phyloP scores from a whole-genome alignment of 2,113 vertebrate species.

The Myrmophylax atrothorax region DNA sequence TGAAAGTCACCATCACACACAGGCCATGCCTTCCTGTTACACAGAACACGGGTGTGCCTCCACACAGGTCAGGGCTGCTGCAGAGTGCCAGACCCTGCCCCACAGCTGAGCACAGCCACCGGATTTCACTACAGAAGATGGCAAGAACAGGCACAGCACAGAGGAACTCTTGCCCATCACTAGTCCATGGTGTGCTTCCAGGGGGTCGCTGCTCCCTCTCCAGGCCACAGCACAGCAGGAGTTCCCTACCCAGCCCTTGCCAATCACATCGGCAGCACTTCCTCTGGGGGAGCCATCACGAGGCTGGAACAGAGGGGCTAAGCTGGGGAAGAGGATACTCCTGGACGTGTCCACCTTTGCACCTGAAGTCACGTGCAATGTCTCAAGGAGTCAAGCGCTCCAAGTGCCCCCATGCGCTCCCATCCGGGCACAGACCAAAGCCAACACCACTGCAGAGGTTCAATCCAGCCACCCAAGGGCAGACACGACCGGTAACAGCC shows the following conservation, averaged over 20 bases:
- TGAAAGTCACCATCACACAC: background rate
- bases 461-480: background rate
- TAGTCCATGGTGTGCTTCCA: background rate
- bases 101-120: background rate
- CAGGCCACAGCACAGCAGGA: background rate
- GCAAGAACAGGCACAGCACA: background rate
- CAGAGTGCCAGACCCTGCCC: background rate
- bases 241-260: background rate
- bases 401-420: background rate
- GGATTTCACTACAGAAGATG: background rate
- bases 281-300: background rate
- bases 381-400: background rate
- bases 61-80: background rate
- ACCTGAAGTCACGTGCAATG: background rate
- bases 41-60: rapidly evolving
- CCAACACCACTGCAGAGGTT: background rate
- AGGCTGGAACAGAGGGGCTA: background rate
- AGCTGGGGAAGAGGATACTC: background rate
- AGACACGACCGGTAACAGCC: background rate
- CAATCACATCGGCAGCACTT: background rate
- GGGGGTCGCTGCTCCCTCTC: background rate
- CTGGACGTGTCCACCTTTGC: background rate
- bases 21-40: rapidly evolving
- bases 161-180: background rate
- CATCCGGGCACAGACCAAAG: background rate